phyloP scores from a whole-genome alignment of 1,140 invertebrate genomes.

The Calycopis cecrops region DNA sequence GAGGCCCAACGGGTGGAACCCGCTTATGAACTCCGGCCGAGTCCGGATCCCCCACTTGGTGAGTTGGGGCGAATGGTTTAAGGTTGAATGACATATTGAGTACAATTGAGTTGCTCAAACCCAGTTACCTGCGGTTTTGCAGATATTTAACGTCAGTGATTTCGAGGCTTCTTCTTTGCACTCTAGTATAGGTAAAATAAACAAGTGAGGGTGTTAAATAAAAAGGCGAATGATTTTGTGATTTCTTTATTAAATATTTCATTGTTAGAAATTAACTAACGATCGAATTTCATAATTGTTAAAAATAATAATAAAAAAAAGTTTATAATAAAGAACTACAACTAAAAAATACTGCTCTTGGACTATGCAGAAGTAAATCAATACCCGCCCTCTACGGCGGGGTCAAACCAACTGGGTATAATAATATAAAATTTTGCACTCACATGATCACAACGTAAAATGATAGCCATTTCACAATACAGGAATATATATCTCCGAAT shows the following conservation, averaged over 20 bases:
- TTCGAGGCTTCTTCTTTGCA: too few species aligned
- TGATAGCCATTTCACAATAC: slow-evolving; percentile 70
- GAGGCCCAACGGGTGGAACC: too few species aligned
- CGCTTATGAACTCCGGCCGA: too few species aligned
- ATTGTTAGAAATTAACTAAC: slow-evolving; percentile 74
- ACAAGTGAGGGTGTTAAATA: slow-evolving; percentile 23
- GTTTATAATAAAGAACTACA: slow-evolving; percentile 67
- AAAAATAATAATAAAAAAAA: slow-evolving; percentile 65
- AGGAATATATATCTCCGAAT: slow-evolving; percentile 59
- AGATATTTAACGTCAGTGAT: too few species aligned
- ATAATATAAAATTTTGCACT: slow-evolving; percentile 70
- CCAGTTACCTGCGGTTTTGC: too few species aligned
- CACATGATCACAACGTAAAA: slow-evolving; percentile 73
- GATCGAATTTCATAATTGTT: slow-evolving; percentile 71
- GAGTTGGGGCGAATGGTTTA: too few species aligned
- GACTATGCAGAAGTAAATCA: slow-evolving; percentile 67
- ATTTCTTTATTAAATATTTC: slow-evolving; percentile 75
- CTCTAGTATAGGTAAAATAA: too few species aligned
- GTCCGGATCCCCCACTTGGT: too few species aligned
- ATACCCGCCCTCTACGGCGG: slow-evolving; percentile 59
- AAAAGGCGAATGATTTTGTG: slow-evolving; percentile 61
- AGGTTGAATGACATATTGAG: too few species aligned
- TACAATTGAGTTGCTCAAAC: too few species aligned
- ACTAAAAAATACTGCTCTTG: slow-evolving; percentile 73
- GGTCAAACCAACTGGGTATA: slow-evolving; percentile 61